phyloP scores from a whole-genome alignment of 1,140 invertebrate genomes.

The Phenacoccus solenopsis region DNA sequence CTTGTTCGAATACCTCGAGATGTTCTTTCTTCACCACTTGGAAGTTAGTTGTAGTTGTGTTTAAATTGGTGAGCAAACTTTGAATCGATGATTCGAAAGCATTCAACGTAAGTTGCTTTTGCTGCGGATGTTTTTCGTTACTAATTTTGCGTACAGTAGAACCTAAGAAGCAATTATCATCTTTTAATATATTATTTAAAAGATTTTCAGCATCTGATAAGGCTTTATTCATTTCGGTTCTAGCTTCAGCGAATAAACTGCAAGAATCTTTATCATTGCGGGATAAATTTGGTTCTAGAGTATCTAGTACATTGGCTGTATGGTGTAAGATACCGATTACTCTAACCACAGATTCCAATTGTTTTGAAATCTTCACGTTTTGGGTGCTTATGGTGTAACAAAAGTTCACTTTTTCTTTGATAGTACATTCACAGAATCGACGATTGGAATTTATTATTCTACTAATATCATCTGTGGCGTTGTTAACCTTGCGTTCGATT shows the following conservation, averaged over 20 bases:
- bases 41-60: background rate
- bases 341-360: background rate
- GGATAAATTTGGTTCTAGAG: background rate
- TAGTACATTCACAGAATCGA: background rate
- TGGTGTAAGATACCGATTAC: background rate
- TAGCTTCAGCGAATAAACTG: background rate
- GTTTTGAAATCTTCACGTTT: background rate
- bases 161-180: background rate
- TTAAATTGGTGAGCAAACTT: background rate
- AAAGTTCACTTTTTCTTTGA: background rate
- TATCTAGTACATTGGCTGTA: background rate
- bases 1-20: background rate
- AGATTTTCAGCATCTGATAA: background rate
- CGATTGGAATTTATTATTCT: background rate
- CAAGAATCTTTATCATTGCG: background rate
- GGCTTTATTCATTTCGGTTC: background rate
- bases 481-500: background rate
- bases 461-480: background rate
- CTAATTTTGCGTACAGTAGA: background rate
- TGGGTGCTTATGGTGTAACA: background rate
- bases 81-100: background rate
- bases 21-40: background rate
- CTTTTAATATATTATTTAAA: background rate
- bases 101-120: background rate
- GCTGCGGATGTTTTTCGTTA: background rate